A percentile compares a stretch with the other conserved stretches of the same genome.
Conservation (phyloP, 2,113 vertebrate genomes). For the Phalacrocorax brasilianus region DNA sequence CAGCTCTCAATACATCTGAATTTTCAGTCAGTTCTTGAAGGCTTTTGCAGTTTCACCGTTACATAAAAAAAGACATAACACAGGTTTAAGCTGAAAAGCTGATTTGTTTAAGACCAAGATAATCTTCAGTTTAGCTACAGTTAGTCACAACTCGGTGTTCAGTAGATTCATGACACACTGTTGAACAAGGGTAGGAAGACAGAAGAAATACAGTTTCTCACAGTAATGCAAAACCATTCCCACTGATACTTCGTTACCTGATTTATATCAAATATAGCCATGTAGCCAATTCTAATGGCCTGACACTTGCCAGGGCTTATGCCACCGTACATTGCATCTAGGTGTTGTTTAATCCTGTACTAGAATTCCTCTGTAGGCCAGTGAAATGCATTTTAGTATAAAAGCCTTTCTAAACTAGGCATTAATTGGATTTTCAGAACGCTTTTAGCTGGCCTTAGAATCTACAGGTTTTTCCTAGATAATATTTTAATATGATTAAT, state of each 20-base stretch:
- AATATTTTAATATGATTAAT: neutral
- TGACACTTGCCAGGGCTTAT: accelerated
- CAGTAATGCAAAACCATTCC: neutral
- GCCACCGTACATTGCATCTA: neutral
- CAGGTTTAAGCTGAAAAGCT: neutral
- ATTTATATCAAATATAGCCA: neutral
- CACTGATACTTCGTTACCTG: neutral
- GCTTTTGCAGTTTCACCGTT: neutral
- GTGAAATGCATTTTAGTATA: neutral
- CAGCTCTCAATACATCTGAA: neutral
- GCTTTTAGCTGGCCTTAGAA: neutral
- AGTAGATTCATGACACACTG: neutral
- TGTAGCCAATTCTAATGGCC: neutral
- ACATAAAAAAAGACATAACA: neutral
- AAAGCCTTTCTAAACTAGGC: neutral
- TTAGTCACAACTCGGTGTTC: neutral
- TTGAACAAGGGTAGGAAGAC: neutral
- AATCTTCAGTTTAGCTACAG: neutral
- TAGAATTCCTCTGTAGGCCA: neutral
- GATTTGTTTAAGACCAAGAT: neutral
- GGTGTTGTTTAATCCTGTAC: neutral
- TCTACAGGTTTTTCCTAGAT: neutral
- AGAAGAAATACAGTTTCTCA: neutral
- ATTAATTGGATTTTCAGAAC: neutral
- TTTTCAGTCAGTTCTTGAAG: neutral